Conservation (phyloP, 2,888 invertebrate species). For the Callyntrura sp. region DNA sequence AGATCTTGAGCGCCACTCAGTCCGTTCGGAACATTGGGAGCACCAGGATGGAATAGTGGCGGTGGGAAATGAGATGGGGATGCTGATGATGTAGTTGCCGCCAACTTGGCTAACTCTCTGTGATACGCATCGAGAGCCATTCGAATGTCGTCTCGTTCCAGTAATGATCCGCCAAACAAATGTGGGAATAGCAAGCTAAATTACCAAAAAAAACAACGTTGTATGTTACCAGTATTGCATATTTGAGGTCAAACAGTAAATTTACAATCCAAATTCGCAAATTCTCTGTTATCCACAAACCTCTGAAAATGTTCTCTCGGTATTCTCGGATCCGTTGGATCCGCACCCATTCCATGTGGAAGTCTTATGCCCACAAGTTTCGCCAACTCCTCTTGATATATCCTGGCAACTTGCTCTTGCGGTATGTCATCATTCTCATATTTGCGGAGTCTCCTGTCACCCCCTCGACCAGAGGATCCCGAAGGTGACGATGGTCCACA, state of each 20-base stretch:
- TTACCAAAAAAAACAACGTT: conserved; percentile 72
- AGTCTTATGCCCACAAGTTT: conserved; percentile 94
- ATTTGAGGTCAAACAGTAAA: not conserved
- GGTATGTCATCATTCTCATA: conserved; percentile 98
- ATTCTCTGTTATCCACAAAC: conserved; percentile 86
- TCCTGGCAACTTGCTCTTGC: conserved; percentile 97
- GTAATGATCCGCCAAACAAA: conserved; percentile 90
- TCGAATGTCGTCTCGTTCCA: conserved; percentile 91
- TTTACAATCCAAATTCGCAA: not conserved
- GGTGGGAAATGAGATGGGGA: conserved; percentile 90
- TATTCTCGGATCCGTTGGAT: conserved; percentile 81
- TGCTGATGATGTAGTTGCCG: conserved; percentile 85
- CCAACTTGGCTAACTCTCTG: conserved; percentile 96
- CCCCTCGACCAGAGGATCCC: conserved; percentile 90
- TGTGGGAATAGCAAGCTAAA: conserved; percentile 91
- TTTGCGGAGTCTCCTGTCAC: conserved; percentile 92
- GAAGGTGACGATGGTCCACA: conserved; percentile 93
- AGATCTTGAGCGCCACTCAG: conserved; percentile 91
- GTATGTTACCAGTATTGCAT: not conserved
- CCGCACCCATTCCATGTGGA: conserved; percentile 87
- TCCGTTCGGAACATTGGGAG: conserved; percentile 85
- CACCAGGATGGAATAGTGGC: conserved; percentile 88
- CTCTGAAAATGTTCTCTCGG: conserved; percentile 91
- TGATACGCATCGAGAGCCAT: conserved; percentile 96
- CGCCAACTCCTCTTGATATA: conserved; percentile 97